Base-by-base conservation (phyloP, 2,888 invertebrate species). In the Omphaloscelis lunosa region DNA sequence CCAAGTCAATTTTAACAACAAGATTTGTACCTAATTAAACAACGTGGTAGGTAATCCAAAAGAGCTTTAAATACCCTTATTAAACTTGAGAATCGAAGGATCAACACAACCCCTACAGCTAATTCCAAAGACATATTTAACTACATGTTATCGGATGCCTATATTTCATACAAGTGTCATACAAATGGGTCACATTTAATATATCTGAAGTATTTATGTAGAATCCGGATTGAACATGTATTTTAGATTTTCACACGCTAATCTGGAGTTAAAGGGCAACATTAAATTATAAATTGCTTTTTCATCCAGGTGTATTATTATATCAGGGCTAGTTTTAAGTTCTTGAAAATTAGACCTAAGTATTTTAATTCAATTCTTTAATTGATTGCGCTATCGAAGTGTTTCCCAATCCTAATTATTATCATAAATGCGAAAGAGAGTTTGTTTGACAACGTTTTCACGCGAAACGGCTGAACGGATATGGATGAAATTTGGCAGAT, bases 101-200 rank as follows among this genome's bases (percentile, higher is more conserved):
- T 15, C 51, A 29, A 53, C 58, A 51, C 83, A 15, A 67, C 51
- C 58, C 51, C 58, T 48, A 6, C 56, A 79, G 56, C 69, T 80
- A 65, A 80, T 53, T 63, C 51, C 29, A 80, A 73, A 82, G 81
- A 82, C 68, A 82, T 80, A 82, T 82, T 80, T 74, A 84, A 81
- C 72, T 59, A 62, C 62, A 67, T 53, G 81, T 84, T 80, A 84
- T 84, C 85, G 56, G 81, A 84, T 45, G 59, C 75, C 75, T 51
- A 82, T 82, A 82, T 82, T 76, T 82, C 82, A 82, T 39, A 56
- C 58, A 65, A 39, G 34, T 70, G 86, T 72, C 83, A 77, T n/a
- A 72, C 45, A 77, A 85, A 77, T 82, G 59, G 86, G 83, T 85
- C 86, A 83, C 86, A 83, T 81, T 66, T 51, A 79, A 84, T 84